These are phyloP conservation scores for Cygnus buccinator DNA, from an alignment of 2,113 vertebrate species.

Conservation along the genomic window DNA sequence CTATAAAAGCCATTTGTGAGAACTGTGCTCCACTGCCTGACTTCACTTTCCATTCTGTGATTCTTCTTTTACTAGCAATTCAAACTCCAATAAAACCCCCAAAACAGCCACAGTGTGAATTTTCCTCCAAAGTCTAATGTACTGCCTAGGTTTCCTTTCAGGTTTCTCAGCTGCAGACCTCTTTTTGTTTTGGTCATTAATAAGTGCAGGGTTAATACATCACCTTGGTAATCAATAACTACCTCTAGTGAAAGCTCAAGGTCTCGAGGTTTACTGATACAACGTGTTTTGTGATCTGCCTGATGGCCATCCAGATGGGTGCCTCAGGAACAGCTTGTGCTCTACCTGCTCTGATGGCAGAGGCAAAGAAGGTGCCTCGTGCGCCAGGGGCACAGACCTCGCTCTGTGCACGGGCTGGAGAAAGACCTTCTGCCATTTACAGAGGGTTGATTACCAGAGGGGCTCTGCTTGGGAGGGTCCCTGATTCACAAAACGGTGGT, in stretches of 20 bases:
- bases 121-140: background rate
- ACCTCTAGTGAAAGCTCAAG: background rate
- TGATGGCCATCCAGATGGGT: rapidly evolving
- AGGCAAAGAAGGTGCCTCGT: background rate
- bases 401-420: rapidly evolving
- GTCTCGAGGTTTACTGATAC: background rate
- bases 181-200: background rate
- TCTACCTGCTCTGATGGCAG: background rate
- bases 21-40: background rate
- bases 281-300: rapidly evolving
- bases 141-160: background rate
- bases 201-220: background rate
- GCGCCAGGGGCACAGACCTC: background rate
- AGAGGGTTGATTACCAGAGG: background rate
- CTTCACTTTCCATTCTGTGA: background rate
- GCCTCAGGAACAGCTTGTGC: background rate
- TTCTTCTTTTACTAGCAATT: constrained; percentile 3
- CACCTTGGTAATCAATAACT: background rate
- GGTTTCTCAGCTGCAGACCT: background rate
- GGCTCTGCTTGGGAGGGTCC: background rate
- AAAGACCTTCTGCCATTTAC: background rate
- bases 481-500: background rate
- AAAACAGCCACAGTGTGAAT: background rate
- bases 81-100: constrained; percentile 5
- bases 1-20: constrained; percentile 21